Base-by-base conservation (phyloP, 2,888 invertebrate species). In the Nemotelus nigrinus region DNA sequence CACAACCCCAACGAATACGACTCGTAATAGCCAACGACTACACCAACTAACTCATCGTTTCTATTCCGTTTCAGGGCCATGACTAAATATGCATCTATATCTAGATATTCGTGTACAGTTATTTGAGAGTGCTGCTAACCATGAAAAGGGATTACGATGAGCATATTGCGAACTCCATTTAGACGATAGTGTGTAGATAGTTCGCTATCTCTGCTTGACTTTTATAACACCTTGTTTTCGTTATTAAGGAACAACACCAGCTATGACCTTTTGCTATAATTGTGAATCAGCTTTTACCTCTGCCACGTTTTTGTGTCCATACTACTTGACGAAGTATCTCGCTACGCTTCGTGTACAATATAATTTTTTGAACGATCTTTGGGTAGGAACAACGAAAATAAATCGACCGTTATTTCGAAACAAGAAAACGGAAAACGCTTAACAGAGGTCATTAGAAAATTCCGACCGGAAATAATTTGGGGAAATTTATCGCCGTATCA, bases 211-310 rank as follows among this genome's bases (percentile, higher is more conserved):
- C 4, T 55, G 55, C 43, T 70, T 70, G 43, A 55, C 53, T 50
- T 74, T 60, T 63, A 63, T 60, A 71, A 7, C 45, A 45, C 47
- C 72, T 57, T 72, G 57, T 72, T 72, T 50, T 58, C 72, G 57
- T 72, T 74, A 48, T 60, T 74, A 74, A 39, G 74, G n/a, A 74
- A 74, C 60, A 60, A 25, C 25, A 25, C 25, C 25, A 25, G 47
- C 41, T 50, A 48, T 60, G 50, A 74, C 74, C 74, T 74, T 74
- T 48, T 58, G 60, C n/a, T 47, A 74, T 74, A 48, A 74, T 74
- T 74, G 74, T 39, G 63, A 74, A 47, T 74, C 74, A 43, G 63
- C 39, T 63, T 63, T 63, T 7, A 1, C 63, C 43, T 43, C 41
- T 63, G 25, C 25, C 25, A 25, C 25, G 25, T 25, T 25, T 25